Evolutionary conservation across 2,797 vertebrate genomes (phyloP).

Genomic region (Pogoniulus pusillus): DNA sequence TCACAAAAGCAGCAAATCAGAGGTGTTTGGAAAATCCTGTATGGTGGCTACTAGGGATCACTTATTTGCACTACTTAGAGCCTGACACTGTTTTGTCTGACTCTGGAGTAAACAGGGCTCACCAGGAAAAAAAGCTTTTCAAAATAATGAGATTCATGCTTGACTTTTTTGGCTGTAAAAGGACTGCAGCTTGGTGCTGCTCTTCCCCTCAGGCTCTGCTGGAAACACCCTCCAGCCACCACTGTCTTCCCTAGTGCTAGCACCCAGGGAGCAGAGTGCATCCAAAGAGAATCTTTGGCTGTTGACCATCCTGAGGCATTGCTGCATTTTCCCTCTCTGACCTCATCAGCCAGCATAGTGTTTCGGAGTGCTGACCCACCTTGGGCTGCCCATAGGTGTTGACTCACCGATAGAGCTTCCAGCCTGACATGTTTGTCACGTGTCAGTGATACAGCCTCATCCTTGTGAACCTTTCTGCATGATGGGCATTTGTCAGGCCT

Average conservation of each 20-base stretch:
- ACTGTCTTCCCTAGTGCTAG: not conserved
- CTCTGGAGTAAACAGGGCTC: not conserved
- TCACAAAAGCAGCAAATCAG: conserved; percentile 31
- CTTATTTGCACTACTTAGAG: not conserved
- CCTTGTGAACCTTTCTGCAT: rapidly evolving
- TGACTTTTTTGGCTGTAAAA: not conserved
- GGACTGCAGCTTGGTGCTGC: not conserved
- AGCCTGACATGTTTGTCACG: not conserved
- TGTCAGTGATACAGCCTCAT: rapidly evolving
- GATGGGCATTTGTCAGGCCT: not conserved
- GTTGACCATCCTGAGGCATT: not conserved
- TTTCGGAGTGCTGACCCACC: not conserved
- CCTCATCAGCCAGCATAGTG: not conserved
- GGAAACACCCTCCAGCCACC: rapidly evolving
- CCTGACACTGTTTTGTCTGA: not conserved
- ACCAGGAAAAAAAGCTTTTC: not conserved
- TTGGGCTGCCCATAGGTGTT: not conserved
- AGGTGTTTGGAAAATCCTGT: conserved; percentile 2
- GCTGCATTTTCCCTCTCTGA: not conserved
- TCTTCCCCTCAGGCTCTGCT: not conserved
- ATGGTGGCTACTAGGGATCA: not conserved
- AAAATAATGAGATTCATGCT: not conserved
- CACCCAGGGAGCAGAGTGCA: not conserved
- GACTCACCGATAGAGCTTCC: not conserved
- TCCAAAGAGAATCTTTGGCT: not conserved